Percentiles rank a stretch among this genome's conserved stretches.
These are phyloP conservation scores for Typhlomys cinereus DNA, from an alignment of 2,113 vertebrate genomes.

Conservation along the genomic window DNA sequence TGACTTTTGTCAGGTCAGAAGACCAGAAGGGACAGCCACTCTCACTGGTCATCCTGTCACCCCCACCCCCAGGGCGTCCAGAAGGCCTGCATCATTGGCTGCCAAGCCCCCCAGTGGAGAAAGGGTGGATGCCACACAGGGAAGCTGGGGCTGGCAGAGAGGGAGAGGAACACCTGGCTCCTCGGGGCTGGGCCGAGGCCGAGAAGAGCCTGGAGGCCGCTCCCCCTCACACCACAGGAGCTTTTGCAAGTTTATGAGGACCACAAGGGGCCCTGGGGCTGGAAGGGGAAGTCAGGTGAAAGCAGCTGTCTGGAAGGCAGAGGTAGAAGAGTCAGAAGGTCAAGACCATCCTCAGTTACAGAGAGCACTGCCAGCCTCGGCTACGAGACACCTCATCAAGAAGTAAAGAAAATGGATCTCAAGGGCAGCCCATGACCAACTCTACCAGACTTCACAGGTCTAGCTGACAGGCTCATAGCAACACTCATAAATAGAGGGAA, in stretches of 20 bases:
- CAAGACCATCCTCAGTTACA: too few relatives aligned
- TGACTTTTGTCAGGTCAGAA: too few relatives aligned
- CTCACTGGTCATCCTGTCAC: too few relatives aligned
- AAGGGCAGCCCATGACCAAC: not conserved
- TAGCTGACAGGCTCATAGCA: constrained; percentile 32
- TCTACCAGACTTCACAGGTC: not conserved
- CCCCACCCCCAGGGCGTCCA: not conserved
- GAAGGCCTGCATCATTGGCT: not conserved
- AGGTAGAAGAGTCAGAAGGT: too few relatives aligned
- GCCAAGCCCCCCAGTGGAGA: too few relatives aligned
- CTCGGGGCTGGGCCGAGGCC: not conserved
- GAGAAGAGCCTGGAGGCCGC: not conserved
- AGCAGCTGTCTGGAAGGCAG: not conserved
- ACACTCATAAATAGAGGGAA: too few relatives aligned
- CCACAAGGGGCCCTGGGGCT: not conserved
- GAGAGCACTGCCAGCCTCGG: too few relatives aligned
- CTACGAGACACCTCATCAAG: not conserved
- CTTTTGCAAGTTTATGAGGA: not conserved
- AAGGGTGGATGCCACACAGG: too few relatives aligned
- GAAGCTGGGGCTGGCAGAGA: too few relatives aligned
- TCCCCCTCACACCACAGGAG: not conserved
- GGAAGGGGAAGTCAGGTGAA: not conserved
- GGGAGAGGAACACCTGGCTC: not conserved
- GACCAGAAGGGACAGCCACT: too few relatives aligned
- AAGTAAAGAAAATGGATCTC: not conserved